These are phyloP conservation scores for Sarcophilus harrisii DNA, from an alignment of 2,797 vertebrate genomes.

Conservation along the genomic window DNA sequence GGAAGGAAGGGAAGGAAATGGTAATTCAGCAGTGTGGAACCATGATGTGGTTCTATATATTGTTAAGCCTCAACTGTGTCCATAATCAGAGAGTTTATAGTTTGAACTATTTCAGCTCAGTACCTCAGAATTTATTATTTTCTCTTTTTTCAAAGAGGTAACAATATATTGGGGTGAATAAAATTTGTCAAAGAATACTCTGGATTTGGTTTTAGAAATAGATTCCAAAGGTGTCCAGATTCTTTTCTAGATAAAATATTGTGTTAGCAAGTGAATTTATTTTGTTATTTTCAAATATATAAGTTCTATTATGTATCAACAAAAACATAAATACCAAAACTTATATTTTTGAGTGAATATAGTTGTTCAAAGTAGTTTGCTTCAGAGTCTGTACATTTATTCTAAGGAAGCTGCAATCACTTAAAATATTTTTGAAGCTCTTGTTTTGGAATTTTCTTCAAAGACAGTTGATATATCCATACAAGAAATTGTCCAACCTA, in stretches of 20 bases:
- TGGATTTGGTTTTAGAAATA: constrained; percentile 1
- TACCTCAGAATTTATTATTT: neutral
- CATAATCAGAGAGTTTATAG: neutral
- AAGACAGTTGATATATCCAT: neutral
- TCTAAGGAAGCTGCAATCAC: neutral
- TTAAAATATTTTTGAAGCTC: neutral
- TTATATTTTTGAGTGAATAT: neutral
- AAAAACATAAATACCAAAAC: neutral
- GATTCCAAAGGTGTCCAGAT: neutral
- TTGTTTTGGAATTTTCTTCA: neutral
- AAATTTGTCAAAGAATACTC: neutral
- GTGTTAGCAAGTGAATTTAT: neutral
- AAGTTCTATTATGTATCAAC: neutral
- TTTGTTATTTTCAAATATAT: neutral
- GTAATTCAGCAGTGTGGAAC: neutral
- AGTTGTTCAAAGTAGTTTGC: neutral
- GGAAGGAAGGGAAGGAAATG: neutral
- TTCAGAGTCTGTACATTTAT: neutral
- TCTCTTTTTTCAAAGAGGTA: neutral
- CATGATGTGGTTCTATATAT: neutral
- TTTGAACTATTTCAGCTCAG: neutral
- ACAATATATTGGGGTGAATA: neutral
- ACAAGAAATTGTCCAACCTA: constrained; percentile 10
- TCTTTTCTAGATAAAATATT: constrained; percentile 45
- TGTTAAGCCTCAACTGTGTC: neutral